Evolutionary conservation across 2,888 invertebrate species (phyloP).

Genomic region (Hetaerina titia): DNA sequence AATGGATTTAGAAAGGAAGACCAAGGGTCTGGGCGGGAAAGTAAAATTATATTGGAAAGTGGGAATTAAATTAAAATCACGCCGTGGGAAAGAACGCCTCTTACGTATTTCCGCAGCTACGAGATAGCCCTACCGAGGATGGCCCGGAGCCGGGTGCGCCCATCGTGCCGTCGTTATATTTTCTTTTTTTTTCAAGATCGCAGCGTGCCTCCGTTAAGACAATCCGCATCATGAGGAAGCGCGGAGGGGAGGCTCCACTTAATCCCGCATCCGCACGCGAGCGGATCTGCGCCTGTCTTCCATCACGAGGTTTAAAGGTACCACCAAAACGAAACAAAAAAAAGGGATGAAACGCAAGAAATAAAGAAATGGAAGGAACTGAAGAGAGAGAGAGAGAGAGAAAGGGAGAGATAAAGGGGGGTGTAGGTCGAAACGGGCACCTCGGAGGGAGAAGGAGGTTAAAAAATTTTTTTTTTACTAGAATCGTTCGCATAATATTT

Average conservation of each 20-base stretch:
- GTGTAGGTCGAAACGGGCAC: not conserved
- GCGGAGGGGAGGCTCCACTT: not conserved
- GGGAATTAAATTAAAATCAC: not conserved
- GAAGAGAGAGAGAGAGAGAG: not conserved
- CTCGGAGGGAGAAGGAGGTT: not conserved
- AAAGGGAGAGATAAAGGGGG: too few relatives aligned
- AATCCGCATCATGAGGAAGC: not conserved
- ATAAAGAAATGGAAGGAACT: not conserved
- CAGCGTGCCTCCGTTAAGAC: constrained; percentile 14
- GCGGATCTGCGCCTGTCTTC: not conserved
- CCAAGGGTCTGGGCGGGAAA: not conserved
- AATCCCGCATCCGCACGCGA: constrained; percentile 11
- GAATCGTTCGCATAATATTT: not conserved
- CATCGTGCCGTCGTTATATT: not conserved
- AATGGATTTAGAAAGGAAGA: not conserved
- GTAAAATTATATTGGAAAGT: not conserved
- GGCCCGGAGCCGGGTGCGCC: not conserved
- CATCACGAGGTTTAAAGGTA: not conserved
- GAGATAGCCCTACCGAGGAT: not conserved
- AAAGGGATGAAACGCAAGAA: not conserved
- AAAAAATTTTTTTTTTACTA: not conserved
- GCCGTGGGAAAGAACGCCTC: not conserved
- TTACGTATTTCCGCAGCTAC: not conserved
- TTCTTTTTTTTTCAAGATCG: not conserved
- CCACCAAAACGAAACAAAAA: not conserved